Base-by-base conservation (phyloP, 2,113 vertebrate genomes). In the Strix aluco region DNA sequence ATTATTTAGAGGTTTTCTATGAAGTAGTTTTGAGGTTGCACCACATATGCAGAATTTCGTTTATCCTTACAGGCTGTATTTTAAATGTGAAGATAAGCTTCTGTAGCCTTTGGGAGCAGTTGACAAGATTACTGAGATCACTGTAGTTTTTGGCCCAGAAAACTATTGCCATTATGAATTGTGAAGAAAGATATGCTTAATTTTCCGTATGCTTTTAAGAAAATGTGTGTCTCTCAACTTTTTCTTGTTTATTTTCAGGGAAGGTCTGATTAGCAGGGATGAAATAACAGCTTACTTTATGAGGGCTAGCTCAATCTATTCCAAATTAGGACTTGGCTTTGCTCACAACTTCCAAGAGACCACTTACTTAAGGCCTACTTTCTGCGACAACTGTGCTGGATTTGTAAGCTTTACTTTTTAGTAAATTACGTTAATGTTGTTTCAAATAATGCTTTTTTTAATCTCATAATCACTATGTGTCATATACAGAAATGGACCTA, bases 251-350 rank as follows among this genome's bases (percentile, higher is more conserved):
- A 47, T 93, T 95, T 94, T 21, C 94, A 99, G 99, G 98, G 98
- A 99, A 96, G 99, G 99, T 69, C 98, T 99, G 36, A 98, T 99
- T 95, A 99, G 98, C 98, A 98, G 99, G 91, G 99, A 99, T 22
- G 99, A 99, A 97, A 99, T 99, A 97, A 99, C 99, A 1, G 99
- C 99, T 88, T 99, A 99, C 97, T 99, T 99, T 95, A 99, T 99
- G 99, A 97, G 99, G 46, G 99, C 99, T 54, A 99, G 99, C 85
- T 99, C 99, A 29, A 99, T 99, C 97, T 99, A 99, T 97, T 99
- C 99, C 95, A 99, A 99, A 97, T 96, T 99, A 82, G 99, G 99
- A 85, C 97, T 99, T 77, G 99, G 99, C 57, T 99, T 99, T 94
- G 98, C 99, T 88, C 99, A 99, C 97, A 99, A 98, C 97, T 99